phyloP scores from a whole-genome alignment of 1,140 invertebrate species.

The Lepidurus packardi region DNA sequence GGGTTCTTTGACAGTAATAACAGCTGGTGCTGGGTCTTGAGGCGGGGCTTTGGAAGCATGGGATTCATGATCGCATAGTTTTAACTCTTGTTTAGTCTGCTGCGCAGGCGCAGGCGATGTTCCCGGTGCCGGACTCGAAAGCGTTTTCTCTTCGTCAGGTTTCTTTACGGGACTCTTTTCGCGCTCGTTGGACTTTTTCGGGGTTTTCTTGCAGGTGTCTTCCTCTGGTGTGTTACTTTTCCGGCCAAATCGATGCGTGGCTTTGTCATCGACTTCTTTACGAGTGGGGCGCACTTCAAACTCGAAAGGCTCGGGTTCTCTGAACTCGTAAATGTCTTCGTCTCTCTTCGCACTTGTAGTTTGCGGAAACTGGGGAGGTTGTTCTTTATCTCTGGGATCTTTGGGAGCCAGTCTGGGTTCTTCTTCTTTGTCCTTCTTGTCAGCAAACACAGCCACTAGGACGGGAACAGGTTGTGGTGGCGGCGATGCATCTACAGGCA shows the following conservation, averaged over 20 bases:
- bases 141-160: neutral
- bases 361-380: neutral
- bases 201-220: neutral
- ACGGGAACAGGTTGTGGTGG: slow-evolving; percentile 2
- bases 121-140: neutral
- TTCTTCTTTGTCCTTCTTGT: neutral
- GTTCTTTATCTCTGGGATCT: slow-evolving; percentile 2
- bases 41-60: neutral
- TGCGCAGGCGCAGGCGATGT: neutral
- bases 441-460: neutral
- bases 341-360: neutral
- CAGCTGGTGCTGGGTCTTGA: neutral
- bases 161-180: neutral
- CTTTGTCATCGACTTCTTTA: slow-evolving; percentile 27
- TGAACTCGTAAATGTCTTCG: slow-evolving; percentile 79
- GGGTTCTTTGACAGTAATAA: neutral
- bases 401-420: neutral
- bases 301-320: slow-evolving; percentile 79
- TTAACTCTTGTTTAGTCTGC: neutral
- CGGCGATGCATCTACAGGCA: slow-evolving; percentile 40
- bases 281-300: slow-evolving; percentile 58
- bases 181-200: neutral
- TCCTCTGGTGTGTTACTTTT: neutral
- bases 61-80: neutral
- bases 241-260: slow-evolving; percentile 31